Conservation (phyloP, 2,888 invertebrate species). For the Choreutis nemorana region DNA sequence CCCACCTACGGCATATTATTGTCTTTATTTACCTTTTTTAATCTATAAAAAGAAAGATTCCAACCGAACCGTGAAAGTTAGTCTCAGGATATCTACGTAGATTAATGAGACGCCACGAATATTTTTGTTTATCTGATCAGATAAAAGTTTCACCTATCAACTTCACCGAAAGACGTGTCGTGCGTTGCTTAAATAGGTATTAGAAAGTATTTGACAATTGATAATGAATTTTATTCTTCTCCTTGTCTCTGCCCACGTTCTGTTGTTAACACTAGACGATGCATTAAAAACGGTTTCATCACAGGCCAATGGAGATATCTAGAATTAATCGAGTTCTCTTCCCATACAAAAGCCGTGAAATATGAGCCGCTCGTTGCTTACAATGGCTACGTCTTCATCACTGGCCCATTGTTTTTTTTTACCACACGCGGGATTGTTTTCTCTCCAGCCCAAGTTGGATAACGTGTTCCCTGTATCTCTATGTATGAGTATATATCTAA, state of each 20-base stretch:
- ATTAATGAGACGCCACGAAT: no score
- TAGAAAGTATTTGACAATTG: conserved; percentile 1
- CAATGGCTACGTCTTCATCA: conserved; percentile 68
- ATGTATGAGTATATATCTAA: no score
- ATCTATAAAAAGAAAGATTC: no score
- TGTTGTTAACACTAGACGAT: conserved; percentile 30
- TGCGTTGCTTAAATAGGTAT: no score
- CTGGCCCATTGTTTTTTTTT: conserved; percentile 60
- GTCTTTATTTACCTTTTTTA: no score
- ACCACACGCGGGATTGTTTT: conserved; percentile 57
- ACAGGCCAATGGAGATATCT: conserved; percentile 64
- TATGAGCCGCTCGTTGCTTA: conserved; percentile 59
- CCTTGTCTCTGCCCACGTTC: conserved; percentile 32
- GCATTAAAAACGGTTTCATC: conserved; percentile 59
- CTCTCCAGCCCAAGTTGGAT: conserved; percentile 45
- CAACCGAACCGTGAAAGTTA: no score
- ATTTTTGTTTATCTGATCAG: no score
- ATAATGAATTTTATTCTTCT: conserved; percentile 8
- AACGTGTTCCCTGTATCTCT: conserved; percentile 45
- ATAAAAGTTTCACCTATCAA: no score
- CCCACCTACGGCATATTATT: no score
- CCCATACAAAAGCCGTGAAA: conserved; percentile 62
- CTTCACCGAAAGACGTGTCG: no score
- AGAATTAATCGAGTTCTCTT: conserved; percentile 62
- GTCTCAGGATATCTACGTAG: no score